phyloP scores from a whole-genome alignment of 2,888 invertebrate species.

The Pseudanteris insignis region DNA sequence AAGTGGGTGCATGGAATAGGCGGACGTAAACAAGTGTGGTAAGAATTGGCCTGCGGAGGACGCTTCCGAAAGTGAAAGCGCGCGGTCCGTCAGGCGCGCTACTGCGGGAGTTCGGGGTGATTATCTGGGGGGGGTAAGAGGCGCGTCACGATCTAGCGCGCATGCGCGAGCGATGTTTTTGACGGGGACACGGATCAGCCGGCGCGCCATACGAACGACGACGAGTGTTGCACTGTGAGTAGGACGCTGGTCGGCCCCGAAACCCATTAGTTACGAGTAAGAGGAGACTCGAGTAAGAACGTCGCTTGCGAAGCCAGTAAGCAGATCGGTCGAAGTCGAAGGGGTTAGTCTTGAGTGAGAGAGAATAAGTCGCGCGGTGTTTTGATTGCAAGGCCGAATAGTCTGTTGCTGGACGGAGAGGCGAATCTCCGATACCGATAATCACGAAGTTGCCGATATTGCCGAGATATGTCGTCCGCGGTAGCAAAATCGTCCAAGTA shows the following conservation, averaged over 20 bases:
- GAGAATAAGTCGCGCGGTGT: too few relatives aligned
- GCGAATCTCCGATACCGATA: too few relatives aligned
- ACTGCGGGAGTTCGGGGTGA: too few relatives aligned
- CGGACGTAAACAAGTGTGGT: constrained; percentile 7
- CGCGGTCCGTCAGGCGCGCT: too few relatives aligned
- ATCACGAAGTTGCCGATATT: too few relatives aligned
- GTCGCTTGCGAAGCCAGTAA: too few relatives aligned
- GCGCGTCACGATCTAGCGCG: constrained; percentile 52
- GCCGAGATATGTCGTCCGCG: constrained; percentile 72
- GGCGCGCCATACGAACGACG: constrained; percentile 71
- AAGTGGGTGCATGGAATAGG: too few relatives aligned
- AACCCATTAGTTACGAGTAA: constrained; percentile 55
- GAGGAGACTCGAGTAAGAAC: constrained; percentile 40
- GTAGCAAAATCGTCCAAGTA: constrained; percentile 89
- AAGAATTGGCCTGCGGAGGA: constrained; percentile 2
- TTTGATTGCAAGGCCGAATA: too few relatives aligned
- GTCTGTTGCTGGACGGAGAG: too few relatives aligned
- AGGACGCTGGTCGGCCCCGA: constrained; percentile 69
- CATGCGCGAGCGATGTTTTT: constrained; percentile 59
- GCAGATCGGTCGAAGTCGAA: constrained; percentile 24
- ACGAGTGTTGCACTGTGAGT: constrained; percentile 70
- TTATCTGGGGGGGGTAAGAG: too few relatives aligned
- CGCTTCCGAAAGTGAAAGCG: too few relatives aligned
- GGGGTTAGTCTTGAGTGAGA: too few relatives aligned
- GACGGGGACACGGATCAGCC: constrained; percentile 66